Percentiles rank a stretch among this genome's conserved stretches.
These are phyloP conservation scores for Mesocentrotus franciscanus DNA, from an alignment of 53 echinoderm and acorn worm species.

Conservation along the genomic window DNA sequence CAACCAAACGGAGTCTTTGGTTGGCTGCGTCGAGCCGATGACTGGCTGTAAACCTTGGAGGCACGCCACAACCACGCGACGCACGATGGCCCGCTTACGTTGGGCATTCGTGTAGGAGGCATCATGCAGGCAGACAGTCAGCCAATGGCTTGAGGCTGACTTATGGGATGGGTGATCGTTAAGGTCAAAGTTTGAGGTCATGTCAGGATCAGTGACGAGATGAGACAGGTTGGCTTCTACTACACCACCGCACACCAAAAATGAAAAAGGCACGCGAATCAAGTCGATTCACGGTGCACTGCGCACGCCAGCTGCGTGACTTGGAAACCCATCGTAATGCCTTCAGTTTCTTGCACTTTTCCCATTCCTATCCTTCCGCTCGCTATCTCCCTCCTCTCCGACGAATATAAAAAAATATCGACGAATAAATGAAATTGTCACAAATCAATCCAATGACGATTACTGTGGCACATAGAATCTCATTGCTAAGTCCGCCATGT, in stretches of 20 bases:
- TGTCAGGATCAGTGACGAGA: constrained; percentile 47
- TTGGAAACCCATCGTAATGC: constrained; percentile 32
- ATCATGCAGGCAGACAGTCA: constrained; percentile 37
- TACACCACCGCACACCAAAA: constrained; percentile 4
- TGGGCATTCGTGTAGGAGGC: constrained; percentile 14
- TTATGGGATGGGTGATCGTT: constrained; percentile 63
- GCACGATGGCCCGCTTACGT: constrained; percentile 17
- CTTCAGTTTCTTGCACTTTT: constrained; percentile 50
- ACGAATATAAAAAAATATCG: background rate
- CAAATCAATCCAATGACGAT: background rate
- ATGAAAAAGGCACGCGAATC: constrained; percentile 60
- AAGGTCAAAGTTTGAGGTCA: constrained; percentile 62
- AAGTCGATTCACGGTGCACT: constrained; percentile 10
- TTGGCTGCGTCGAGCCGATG: constrained; percentile 48
- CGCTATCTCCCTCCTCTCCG: background rate
- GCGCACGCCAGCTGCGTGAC: constrained; percentile 55
- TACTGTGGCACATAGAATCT: constrained; percentile 86
- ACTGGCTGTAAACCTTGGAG: background rate
- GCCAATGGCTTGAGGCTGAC: constrained; percentile 58
- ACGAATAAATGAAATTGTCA: background rate
- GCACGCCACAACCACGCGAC: constrained; percentile 49
- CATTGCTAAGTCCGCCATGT: constrained; percentile 96
- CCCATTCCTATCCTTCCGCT: background rate
- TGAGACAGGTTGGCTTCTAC: constrained; percentile 42
- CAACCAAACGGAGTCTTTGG: background rate